Evolutionary conservation across 2,888 invertebrate species (phyloP).

Genomic region (Agrochola lota): DNA sequence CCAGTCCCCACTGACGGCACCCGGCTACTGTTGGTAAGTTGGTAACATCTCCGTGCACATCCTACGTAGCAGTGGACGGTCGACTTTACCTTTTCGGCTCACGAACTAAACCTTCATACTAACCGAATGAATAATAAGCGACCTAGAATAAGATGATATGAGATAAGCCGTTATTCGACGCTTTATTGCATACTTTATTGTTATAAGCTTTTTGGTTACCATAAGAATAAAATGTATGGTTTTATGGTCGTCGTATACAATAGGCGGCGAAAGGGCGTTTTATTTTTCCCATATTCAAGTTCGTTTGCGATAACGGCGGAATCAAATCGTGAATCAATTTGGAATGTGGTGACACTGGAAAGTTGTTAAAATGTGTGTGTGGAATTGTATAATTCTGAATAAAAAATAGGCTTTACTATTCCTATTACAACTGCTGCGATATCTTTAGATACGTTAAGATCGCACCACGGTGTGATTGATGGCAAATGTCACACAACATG

Average conservation of each 20-base stretch:
- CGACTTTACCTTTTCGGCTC: slow-evolving; percentile 29
- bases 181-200: slow-evolving; percentile 51
- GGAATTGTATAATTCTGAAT: too few species aligned
- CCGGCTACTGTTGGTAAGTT: neutral
- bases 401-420: too few species aligned
- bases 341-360: too few species aligned
- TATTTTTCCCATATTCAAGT: slow-evolving; percentile 26
- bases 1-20: too few species aligned
- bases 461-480: neutral
- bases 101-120: slow-evolving; percentile 23
- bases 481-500: too few species aligned
- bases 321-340: slow-evolving; percentile 27
- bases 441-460: too few species aligned
- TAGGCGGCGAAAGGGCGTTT: slow-evolving; percentile 13
- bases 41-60: neutral
- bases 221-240: slow-evolving; percentile 44
- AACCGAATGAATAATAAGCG: slow-evolving; percentile 39
- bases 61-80: neutral
- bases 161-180: slow-evolving; percentile 43
- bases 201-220: slow-evolving; percentile 36
- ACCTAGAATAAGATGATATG: slow-evolving; percentile 29
- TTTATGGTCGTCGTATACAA: slow-evolving; percentile 44
- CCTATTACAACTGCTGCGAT: too few species aligned
- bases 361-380: neutral
- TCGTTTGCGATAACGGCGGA: slow-evolving; percentile 2